Conservation (phyloP, 2,888 invertebrate genomes). For the Gastracanthus pulcherrimus region DNA sequence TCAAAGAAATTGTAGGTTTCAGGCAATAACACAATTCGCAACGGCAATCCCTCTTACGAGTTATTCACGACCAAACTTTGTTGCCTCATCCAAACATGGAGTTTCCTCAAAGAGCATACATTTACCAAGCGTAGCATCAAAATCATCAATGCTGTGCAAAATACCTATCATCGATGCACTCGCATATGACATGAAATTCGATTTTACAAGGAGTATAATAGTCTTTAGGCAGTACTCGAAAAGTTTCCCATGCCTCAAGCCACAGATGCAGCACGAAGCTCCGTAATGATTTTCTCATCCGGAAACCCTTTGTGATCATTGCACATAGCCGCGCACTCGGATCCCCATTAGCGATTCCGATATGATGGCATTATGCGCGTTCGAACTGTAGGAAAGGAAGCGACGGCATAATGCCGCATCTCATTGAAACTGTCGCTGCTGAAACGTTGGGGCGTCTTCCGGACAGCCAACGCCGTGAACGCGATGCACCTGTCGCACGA, state of each 20-base stretch:
- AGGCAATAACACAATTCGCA: background rate
- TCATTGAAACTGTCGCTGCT: background rate
- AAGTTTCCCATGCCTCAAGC: background rate
- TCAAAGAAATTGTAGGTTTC: background rate
- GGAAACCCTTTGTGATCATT: slow-evolving; percentile 5
- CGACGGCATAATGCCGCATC: background rate
- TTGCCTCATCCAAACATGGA: background rate
- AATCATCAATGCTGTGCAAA: background rate
- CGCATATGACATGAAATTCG: background rate
- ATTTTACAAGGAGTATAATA: background rate
- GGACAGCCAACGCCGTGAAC: background rate
- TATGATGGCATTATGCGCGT: background rate
- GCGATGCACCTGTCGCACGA: slow-evolving; percentile 28
- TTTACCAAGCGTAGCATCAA: background rate
- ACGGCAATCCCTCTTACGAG: background rate
- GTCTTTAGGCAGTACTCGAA: no score
- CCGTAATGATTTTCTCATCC: slow-evolving; percentile 31
- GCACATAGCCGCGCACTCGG: background rate
- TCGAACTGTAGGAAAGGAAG: background rate
- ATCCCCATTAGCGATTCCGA: slow-evolving; percentile 17
- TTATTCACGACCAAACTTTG: background rate
- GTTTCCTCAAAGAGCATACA: background rate
- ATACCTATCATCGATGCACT: background rate
- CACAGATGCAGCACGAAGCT: background rate
- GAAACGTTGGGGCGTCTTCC: slow-evolving; percentile 2